Base-by-base conservation (phyloP, 2,797 vertebrate genomes). In the Balearica regulorum region DNA sequence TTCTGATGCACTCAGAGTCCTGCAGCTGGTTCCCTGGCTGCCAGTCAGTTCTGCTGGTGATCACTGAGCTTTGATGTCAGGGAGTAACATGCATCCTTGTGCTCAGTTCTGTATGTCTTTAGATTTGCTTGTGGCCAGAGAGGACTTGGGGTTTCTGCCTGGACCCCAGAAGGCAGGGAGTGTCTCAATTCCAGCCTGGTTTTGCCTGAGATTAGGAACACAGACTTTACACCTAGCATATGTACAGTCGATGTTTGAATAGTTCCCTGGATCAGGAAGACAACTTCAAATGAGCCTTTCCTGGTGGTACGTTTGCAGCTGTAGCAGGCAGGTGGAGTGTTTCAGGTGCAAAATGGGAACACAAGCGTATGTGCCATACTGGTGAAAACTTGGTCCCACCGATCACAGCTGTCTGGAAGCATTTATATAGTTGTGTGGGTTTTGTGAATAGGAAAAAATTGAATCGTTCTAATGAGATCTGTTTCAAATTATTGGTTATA, bases 401-500 rank as follows among this genome's bases (percentile, higher is more conserved):
- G 19, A 4, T 41, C 49, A 11, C 37, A 64, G 61, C 29, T 60
- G 3, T 44, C 79, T 87, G 83, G 61, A 62, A 75, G 71, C 18
- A 14, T 75, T 57, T 82, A 49, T 37, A 8, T 5, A 10, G 46
- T 49, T 49, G 31, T 54, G 26, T 46, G 75, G 15, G 13, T 3
- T 80, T 84, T 55, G 70, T 69, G 62, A 82, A n/a, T n/a, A 66
- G 53, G 43, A 43, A 72, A 66, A 69, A 61, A 26, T 9, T 2
- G 43, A 31, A 70, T 62, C 53, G 57, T 82, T n/a, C 57, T 82
- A 75, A 79, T 70, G 80, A 85, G 90, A 43, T 82, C 80, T 92
- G 65, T 72, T 90, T 94, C 71, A 65, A 31, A 73, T 84, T 81
- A 70, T 31, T 64, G 61, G 31, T 82, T 93, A 43, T 54, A 33